Evolutionary conservation across 2,888 invertebrate species (phyloP), one percentile per base, ranked within the genome.

Genomic region (Euplagia quadripunctaria): DNA sequence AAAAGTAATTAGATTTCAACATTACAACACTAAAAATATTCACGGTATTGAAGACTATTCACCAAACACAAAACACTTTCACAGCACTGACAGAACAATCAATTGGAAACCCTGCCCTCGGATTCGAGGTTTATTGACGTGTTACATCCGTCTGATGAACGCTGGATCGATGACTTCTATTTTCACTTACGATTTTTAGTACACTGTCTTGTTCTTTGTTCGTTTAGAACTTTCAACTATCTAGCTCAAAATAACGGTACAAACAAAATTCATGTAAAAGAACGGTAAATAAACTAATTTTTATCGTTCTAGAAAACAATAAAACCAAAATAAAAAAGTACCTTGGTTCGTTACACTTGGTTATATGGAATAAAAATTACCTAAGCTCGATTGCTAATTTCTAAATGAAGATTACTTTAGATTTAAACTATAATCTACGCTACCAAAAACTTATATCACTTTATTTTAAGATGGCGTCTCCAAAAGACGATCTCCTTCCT

Each of bases 331-430:
- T 96, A 96, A 90, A 87, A 85, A 88, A 96, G 93, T 96, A 97
- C 97, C 97, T 97, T 97, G 97, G 97, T 97, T 97, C 97, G 97
- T 97, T 97, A 97, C 96, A 97, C 97, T 97, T 96, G 97, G 96
- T 97, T 96, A 94, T 86, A 90, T 86, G 82, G 86, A 90, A 90
- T 91, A 88, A 91, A 92, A 93, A 93, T 88, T 91, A 91, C 87
- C 87, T 92, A 91, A 93, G 90, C 91, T 90, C 90, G 90, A 93
- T 92, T 90, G 85, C 89, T 92, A 92, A 89, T 89, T 90, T 90
- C 91, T 89, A 90, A 91, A 89, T 86, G 86, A 89, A 88, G 96
- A 96, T 96, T 94, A 95, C 95, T 96, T 94, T 90, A 91, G 95
- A 95, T 96, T 95, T 94, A 90, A 88, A 92, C 89, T 93, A 88